Evolutionary conservation across 2,113 vertebrate species (phyloP).

Genomic region (Leucoraja erinaceus): DNA sequence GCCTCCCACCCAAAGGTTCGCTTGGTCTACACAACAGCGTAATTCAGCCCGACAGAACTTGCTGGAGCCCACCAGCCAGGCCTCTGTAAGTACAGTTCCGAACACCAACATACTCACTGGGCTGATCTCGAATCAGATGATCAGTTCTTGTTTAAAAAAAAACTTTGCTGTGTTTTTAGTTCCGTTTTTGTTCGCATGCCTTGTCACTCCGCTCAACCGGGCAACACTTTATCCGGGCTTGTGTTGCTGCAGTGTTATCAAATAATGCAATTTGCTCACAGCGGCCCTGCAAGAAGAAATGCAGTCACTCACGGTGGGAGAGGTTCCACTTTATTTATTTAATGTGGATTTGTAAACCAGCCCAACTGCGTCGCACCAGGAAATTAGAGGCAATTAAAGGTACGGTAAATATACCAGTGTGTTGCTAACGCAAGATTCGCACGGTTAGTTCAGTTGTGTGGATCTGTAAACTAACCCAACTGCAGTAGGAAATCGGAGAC

Average conservation of each 20-base stretch:
- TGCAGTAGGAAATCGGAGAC: background rate
- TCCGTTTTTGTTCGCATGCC: constrained; percentile 8
- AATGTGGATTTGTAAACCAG: background rate
- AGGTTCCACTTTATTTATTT: background rate
- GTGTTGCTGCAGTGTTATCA: background rate
- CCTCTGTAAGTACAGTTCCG: constrained; percentile 16
- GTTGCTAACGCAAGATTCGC: too few relatives aligned
- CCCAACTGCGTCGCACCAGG: background rate
- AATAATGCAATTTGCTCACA: background rate
- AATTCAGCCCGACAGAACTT: background rate
- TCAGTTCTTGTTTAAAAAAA: background rate
- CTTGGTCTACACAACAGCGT: background rate
- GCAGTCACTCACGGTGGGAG: background rate
- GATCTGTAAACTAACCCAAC: background rate
- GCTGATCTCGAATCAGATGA: background rate
- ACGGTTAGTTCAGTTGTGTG: background rate
- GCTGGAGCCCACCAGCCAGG: background rate
- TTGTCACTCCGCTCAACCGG: background rate
- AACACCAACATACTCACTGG: background rate
- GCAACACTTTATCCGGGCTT: background rate
- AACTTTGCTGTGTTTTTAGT: background rate
- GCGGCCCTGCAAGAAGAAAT: background rate
- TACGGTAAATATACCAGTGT: too few relatives aligned
- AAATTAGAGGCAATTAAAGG: background rate
- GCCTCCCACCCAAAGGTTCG: background rate